phyloP scores from a whole-genome alignment of 2,113 vertebrate species.

The Corythoichthys intestinalis region DNA sequence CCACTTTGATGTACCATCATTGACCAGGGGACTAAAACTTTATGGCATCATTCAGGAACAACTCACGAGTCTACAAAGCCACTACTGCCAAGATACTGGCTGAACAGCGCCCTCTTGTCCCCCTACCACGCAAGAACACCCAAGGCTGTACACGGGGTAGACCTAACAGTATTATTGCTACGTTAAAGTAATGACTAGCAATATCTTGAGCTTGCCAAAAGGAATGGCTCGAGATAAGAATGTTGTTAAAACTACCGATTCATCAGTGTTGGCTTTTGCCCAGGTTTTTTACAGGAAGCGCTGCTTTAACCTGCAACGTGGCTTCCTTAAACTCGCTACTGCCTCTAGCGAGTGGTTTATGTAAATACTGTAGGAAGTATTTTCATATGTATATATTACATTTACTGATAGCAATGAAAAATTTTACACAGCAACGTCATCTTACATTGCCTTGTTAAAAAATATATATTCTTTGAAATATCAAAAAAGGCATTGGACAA shows the following conservation, averaged over 20 bases:
- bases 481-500: not conserved
- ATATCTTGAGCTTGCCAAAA: not conserved
- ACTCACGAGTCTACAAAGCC: not conserved
- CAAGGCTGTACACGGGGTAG: not conserved
- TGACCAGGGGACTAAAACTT: too few species aligned
- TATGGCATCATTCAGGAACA: not conserved
- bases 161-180: not conserved
- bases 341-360: not conserved
- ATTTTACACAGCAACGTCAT: not conserved
- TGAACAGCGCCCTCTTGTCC: not conserved
- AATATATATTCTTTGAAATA: not conserved
- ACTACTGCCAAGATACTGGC: not conserved
- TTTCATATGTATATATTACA: not conserved
- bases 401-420: not conserved
- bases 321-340: not conserved
- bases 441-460: not conserved
- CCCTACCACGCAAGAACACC: not conserved
- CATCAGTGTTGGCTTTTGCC: not conserved
- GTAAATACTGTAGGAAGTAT: too few species aligned
- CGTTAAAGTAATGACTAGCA: not conserved
- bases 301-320: conserved; percentile 1
- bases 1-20: not conserved
- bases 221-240: not conserved
- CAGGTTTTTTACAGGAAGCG: not conserved
- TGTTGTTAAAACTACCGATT: not conserved